Percentiles rank a stretch among this genome's conserved stretches.
These are phyloP conservation scores for Microctenopoma steveboyesi DNA, from an alignment of 2,797 vertebrate species.

Conservation along the genomic window DNA sequence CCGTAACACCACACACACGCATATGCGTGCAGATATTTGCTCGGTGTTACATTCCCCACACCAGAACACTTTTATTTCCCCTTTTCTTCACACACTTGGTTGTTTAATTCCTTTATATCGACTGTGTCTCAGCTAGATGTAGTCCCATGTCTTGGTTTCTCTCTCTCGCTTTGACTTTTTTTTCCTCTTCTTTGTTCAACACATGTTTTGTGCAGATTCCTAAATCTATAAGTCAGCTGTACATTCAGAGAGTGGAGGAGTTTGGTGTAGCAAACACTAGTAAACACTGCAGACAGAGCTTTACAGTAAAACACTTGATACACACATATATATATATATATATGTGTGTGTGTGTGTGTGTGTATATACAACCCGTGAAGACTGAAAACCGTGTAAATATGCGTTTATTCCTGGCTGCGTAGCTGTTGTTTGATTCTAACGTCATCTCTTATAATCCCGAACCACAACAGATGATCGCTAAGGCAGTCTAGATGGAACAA, in stretches of 20 bases:
- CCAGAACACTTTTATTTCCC: neutral
- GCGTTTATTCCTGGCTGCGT: slow-evolving; percentile 37
- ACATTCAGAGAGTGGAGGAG: slow-evolving; percentile 41
- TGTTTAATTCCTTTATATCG: neutral
- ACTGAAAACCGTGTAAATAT: slow-evolving; percentile 57
- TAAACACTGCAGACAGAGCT: slow-evolving; percentile 46
- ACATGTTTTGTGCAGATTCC: slow-evolving; percentile 26
- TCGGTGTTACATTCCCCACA: neutral
- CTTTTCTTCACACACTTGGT: neutral
- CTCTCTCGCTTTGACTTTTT: neutral
- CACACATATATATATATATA: too few species aligned
- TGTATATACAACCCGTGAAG: slow-evolving; percentile 38
- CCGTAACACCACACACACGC: neutral
- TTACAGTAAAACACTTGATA: slow-evolving; percentile 28
- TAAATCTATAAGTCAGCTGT: slow-evolving; percentile 57
- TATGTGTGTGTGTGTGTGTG: too few species aligned
- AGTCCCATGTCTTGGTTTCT: neutral
- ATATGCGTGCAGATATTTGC: neutral
- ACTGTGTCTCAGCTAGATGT: neutral
- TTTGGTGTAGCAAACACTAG: slow-evolving; percentile 29
- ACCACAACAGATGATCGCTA: slow-evolving; percentile 70
- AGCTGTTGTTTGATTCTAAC: slow-evolving; percentile 56
- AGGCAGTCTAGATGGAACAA: slow-evolving; percentile 64
- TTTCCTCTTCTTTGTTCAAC: neutral
- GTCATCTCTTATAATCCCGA: slow-evolving; percentile 69